Percentiles rank a stretch among this genome's conserved stretches.
phyloP scores from a whole-genome alignment of 2,113 vertebrate genomes.

The Toxotes jaculatrix region DNA sequence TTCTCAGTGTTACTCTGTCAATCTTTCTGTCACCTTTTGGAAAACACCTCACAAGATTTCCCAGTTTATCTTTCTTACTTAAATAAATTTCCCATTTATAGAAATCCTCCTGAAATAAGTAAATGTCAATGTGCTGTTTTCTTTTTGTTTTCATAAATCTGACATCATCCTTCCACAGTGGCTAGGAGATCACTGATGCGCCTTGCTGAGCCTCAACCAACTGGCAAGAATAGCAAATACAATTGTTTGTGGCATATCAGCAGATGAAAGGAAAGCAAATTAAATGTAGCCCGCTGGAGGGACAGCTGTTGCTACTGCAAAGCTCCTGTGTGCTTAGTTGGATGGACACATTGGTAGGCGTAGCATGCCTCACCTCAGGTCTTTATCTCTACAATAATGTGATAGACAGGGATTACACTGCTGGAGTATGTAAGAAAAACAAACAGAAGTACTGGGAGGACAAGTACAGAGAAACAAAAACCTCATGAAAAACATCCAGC shows the following conservation, averaged over 20 bases:
- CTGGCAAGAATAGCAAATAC: conserved; percentile 14
- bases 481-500: conserved; percentile 17
- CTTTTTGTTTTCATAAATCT: conserved; percentile 27
- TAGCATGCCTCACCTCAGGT: conserved; percentile 8
- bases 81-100: neutral
- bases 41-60: neutral
- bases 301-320: neutral
- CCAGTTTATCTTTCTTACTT: neutral
- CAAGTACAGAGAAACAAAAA: neutral
- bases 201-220: neutral
- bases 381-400: conserved; percentile 24
- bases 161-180: neutral
- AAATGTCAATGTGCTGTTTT: neutral
- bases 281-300: conserved; percentile 39
- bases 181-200: conserved; percentile 15
- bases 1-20: neutral
- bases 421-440: conserved; percentile 20
- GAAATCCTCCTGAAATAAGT: conserved; percentile 6
- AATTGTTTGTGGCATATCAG: conserved; percentile 29
- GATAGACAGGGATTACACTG: conserved; percentile 19
- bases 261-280: conserved; percentile 43
- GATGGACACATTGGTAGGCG: conserved; percentile 6
- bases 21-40: neutral
- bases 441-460: neutral
- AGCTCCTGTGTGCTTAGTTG: conserved; percentile 1